Percentiles rank a stretch among this genome's conserved stretches.
These are phyloP conservation scores for Phaedon cochleariae DNA, from an alignment of 2,888 invertebrate genomes.

Conservation along the genomic window DNA sequence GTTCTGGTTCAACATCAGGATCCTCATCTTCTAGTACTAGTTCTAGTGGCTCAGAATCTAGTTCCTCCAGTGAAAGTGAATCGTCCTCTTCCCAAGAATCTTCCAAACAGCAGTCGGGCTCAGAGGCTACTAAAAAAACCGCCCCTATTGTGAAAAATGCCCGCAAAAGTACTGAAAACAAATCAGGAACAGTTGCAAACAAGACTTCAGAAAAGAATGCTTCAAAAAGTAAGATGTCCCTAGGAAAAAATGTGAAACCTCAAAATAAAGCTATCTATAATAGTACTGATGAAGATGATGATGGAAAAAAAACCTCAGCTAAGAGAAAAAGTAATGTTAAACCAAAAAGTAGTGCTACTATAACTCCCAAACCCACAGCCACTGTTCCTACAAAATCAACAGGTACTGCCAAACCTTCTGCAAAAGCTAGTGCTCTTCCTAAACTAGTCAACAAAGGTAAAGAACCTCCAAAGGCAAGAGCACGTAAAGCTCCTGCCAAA, in stretches of 20 bases:
- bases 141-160: slow-evolving; percentile 54
- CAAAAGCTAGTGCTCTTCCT: slow-evolving; percentile 21
- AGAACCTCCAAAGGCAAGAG: slow-evolving; percentile 31
- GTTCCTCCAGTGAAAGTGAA: slow-evolving; percentile 76
- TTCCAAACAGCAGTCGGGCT: slow-evolving; percentile 50
- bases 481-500: slow-evolving; percentile 33
- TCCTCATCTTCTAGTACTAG: slow-evolving; percentile 75
- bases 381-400: slow-evolving; percentile 36
- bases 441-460: slow-evolving; percentile 36
- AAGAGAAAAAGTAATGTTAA: slow-evolving; percentile 68
- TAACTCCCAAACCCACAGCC: slow-evolving; percentile 65
- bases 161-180: slow-evolving; percentile 54
- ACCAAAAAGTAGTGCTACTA: slow-evolving; percentile 71
- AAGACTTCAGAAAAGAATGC: slow-evolving; percentile 41
- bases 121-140: slow-evolving; percentile 55
- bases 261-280: slow-evolving; percentile 18
- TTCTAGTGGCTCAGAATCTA: slow-evolving; percentile 75
- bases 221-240: slow-evolving; percentile 56
- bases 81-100: slow-evolving; percentile 68
- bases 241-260: slow-evolving; percentile 53
- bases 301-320: slow-evolving; percentile 52
- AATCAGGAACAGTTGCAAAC: slow-evolving; percentile 30
- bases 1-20: slow-evolving; percentile 74
- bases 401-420: slow-evolving; percentile 21
- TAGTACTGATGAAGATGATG: slow-evolving; percentile 38